A percentile compares a stretch with the other conserved stretches of the same genome.
phyloP scores from a whole-genome alignment of 2,888 invertebrate genomes.

The Alcis repandata region DNA sequence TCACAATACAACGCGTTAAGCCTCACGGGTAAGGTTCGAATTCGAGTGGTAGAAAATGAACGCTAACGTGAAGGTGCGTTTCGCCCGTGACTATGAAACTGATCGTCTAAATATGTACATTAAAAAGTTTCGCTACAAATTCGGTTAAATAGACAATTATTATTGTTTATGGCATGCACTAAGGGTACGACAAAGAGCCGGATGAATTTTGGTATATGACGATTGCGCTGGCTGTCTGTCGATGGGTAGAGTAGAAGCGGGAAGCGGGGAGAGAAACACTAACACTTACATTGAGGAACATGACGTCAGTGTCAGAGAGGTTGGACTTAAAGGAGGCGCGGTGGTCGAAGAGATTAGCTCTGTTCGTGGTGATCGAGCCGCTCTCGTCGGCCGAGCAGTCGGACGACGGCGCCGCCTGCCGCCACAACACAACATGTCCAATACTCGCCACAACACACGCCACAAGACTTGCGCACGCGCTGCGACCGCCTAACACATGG shows the following conservation, averaged over 20 bases:
- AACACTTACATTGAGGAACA: constrained; percentile 94
- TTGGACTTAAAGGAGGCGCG: constrained; percentile 95
- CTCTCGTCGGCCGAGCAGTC: constrained; percentile 88
- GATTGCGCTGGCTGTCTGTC: constrained; percentile 51
- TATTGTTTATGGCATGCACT: constrained; percentile 48
- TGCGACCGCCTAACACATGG: no score
- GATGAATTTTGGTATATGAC: constrained; percentile 35
- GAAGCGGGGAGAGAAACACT: constrained; percentile 58
- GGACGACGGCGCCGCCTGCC: constrained; percentile 89
- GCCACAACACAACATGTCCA: constrained; percentile 43
- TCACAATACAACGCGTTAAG: constrained; percentile 8
- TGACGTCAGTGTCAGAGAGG: constrained; percentile 97
- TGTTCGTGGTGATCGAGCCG: constrained; percentile 93
- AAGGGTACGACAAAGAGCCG: constrained; percentile 52
- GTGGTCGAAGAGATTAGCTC: constrained; percentile 90
- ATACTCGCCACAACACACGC: constrained; percentile 38
- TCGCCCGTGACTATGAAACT: constrained; percentile 6
- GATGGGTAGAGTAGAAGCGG: constrained; percentile 50
- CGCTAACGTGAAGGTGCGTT: constrained; percentile 6
- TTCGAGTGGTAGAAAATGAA: constrained; percentile 3
- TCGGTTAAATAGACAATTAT: constrained; percentile 34
- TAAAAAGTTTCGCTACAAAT: neutral
- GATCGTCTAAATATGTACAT: neutral
- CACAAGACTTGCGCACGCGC: neutral
- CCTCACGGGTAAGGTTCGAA: neutral